Evolutionary conservation across 2,888 invertebrate species (phyloP).

Genomic region (Antheraea assamensis): DNA sequence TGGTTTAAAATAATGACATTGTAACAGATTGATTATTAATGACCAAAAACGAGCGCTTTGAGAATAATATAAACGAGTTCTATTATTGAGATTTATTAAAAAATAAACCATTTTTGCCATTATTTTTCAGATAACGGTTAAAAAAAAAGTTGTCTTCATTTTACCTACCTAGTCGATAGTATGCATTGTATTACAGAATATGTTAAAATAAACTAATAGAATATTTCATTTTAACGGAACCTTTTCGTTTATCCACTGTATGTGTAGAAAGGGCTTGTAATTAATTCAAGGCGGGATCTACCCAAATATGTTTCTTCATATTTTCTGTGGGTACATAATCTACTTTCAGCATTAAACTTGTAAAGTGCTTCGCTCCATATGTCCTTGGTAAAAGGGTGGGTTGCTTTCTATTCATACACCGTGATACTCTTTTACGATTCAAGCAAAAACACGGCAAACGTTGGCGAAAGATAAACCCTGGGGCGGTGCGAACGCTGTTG

Average conservation of each 20-base stretch:
- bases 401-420: constrained; percentile 75
- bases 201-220: not conserved
- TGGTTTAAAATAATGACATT: constrained; percentile 71
- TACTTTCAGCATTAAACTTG: constrained; percentile 69
- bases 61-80: constrained; percentile 52
- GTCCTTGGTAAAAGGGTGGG: constrained; percentile 71
- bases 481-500: constrained; percentile 76
- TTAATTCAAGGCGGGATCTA: constrained; percentile 36
- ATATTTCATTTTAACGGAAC: not conserved
- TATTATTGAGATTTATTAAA: constrained; percentile 37
- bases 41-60: constrained; percentile 68
- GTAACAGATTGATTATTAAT: constrained; percentile 81
- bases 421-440: constrained; percentile 79
- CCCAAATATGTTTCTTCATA: constrained; percentile 29
- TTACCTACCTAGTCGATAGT: not conserved
- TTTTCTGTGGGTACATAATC: constrained; percentile 63
- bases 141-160: not conserved
- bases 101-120: not conserved
- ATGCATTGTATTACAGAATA: not conserved
- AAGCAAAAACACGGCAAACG: constrained; percentile 74
- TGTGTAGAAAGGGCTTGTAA: constrained; percentile 18
- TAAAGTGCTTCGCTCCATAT: constrained; percentile 68
- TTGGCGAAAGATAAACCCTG: constrained; percentile 75
- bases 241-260: not conserved
- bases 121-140: not conserved